Conservation (phyloP, 2,113 vertebrate species). For the Crocuta crocuta region DNA sequence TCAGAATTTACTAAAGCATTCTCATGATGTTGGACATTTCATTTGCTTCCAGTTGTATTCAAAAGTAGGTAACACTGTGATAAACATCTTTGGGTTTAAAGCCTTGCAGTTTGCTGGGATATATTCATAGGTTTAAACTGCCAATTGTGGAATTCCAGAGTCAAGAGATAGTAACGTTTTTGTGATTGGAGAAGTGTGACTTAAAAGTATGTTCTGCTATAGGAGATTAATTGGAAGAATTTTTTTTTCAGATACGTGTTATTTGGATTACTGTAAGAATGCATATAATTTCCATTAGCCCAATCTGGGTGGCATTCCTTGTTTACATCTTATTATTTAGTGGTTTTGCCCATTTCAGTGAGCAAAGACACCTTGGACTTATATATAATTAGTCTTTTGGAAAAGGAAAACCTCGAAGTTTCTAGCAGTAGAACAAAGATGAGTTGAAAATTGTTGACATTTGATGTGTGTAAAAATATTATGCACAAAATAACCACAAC, state of each 20-base stretch:
- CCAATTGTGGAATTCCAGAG: background rate
- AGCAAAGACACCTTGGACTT: background rate
- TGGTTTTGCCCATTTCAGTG: background rate
- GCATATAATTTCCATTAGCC: background rate
- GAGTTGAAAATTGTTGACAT: background rate
- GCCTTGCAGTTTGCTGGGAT: background rate
- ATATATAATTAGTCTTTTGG: background rate
- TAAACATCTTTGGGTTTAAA: background rate
- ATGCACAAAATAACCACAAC: background rate
- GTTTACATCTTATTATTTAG: background rate
- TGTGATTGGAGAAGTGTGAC: background rate
- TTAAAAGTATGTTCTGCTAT: background rate
- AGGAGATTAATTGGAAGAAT: background rate
- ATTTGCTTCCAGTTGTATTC: background rate
- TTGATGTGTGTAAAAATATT: background rate
- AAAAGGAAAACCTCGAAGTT: background rate
- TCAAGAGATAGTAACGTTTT: background rate
- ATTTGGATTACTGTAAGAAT: background rate
- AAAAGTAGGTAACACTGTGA: background rate
- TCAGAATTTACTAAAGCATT: background rate
- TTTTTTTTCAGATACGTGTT: too few relatives aligned
- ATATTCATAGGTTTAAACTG: background rate
- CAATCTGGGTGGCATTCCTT: background rate
- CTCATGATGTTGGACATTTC: background rate
- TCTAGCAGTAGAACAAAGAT: constrained; percentile 27